Base-by-base conservation (phyloP, 2,888 invertebrate species). In the Melipona beecheii region DNA sequence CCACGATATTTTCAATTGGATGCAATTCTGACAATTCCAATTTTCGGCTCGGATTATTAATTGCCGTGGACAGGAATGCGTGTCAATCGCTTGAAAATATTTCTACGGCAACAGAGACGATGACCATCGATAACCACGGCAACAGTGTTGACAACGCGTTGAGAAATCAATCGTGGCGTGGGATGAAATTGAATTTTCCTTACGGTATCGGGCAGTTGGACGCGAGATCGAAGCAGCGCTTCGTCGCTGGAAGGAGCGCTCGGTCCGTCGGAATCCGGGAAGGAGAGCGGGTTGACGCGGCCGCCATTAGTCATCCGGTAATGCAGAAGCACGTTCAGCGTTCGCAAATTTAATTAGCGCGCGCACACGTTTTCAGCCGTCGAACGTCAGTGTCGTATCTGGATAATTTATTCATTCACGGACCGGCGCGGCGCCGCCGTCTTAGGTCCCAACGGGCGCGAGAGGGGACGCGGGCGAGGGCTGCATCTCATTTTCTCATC, bases 261-360 rank as follows among this genome's bases (percentile, higher is more conserved):
- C 62, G 4, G 52, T 31, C 24, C 80, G 72, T 82, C 84, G 66
- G 64, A 73, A 81, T 85, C 75, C n/a, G n/a, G n/a, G n/a, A 81
- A 85, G 75, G 79, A 85, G 74, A 82, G 24, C 71, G 76, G 76
- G 83, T 83, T 83, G 88, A 82, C 83, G 86, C 71, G 78, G 62
- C 43, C 52, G 80, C 83, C 84, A 86, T 90, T 90, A 89, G 78
- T 85, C 86, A 86, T 72, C 83, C 49, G 78, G 71, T 81, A 83
- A 86, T 90, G 87, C 82, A 60, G 72, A 84, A 76, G 83, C 86
- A 89, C 87, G 86, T 86, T 82, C 82, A 81, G 68, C 65, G 86
- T 83, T 83, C 79, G 86, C 79, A 75, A 90, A 89, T 89, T 90
- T 89, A 90, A 91, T 91, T 91, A 91, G 88, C 83, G 73, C 83